Evolutionary conservation across 1,140 invertebrate species (phyloP).

Genomic region (Drosophila bocki): DNA sequence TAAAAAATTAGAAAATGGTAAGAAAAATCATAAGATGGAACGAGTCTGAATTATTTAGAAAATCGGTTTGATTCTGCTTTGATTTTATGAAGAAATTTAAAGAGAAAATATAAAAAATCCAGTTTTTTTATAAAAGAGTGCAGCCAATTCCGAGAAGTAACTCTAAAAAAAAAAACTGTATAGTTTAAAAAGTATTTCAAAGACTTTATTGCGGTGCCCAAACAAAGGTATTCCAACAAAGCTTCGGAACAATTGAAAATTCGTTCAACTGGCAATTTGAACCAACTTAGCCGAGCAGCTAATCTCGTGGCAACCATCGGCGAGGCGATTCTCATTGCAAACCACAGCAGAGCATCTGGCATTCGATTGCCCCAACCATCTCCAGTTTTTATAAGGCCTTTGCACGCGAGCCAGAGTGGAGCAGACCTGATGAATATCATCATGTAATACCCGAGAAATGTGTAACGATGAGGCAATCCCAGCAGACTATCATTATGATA

Average conservation of each 20-base stretch:
- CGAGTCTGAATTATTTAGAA: background rate
- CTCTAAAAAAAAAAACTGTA: background rate
- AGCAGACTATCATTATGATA: slow-evolving; percentile 30
- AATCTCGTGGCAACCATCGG: slow-evolving; percentile 40
- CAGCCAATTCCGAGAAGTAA: background rate
- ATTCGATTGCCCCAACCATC: slow-evolving; percentile 39
- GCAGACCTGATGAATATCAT: slow-evolving; percentile 65
- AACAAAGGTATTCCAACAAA: slow-evolving; percentile 26
- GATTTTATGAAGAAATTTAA: background rate
- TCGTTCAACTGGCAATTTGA: slow-evolving; percentile 39
- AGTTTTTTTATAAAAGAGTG: background rate
- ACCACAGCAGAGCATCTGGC: slow-evolving; percentile 48
- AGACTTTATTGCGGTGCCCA: background rate
- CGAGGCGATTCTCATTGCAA: slow-evolving; percentile 30
- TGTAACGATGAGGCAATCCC: slow-evolving; percentile 73
- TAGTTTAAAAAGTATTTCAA: slow-evolving; percentile 6
- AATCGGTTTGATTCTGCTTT: background rate
- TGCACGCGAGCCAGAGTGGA: slow-evolving; percentile 45
- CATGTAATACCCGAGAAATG: slow-evolving; percentile 79
- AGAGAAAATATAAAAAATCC: background rate
- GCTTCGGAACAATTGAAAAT: slow-evolving; percentile 30
- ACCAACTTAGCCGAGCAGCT: slow-evolving; percentile 14
- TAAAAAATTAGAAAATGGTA: background rate
- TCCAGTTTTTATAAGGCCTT: slow-evolving; percentile 42
- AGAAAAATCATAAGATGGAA: too few species aligned